Conservation (phyloP, 2,888 invertebrate species). For the Endotricha flammealis region DNA sequence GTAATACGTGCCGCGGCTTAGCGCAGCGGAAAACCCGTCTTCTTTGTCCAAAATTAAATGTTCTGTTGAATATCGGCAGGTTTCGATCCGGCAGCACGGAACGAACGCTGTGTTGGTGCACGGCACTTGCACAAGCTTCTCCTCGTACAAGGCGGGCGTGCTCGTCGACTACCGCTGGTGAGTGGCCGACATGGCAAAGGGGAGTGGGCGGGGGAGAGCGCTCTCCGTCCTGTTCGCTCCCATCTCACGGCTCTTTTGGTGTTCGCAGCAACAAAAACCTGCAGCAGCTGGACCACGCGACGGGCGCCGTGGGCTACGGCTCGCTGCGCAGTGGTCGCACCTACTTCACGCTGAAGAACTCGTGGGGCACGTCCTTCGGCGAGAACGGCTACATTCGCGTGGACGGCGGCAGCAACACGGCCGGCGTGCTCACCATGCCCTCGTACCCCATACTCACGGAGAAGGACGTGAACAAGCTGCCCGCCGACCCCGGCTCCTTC, state of each 20-base stretch:
- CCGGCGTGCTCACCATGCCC: slow-evolving; percentile 51
- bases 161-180: slow-evolving; percentile 56
- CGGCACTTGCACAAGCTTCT: slow-evolving; percentile 38
- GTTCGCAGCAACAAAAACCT: slow-evolving; percentile 34
- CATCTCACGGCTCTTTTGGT: background rate
- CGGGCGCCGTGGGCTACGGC: slow-evolving; percentile 63
- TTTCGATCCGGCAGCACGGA: slow-evolving; percentile 50
- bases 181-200: slow-evolving; percentile 19
- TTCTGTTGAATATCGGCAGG: slow-evolving; percentile 32
- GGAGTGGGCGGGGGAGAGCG: too few species aligned
- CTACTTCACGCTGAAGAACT: slow-evolving; percentile 63
- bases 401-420: slow-evolving; percentile 52
- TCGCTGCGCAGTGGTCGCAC: slow-evolving; percentile 33
- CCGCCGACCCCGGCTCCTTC: slow-evolving; percentile 12
- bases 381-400: slow-evolving; percentile 51
- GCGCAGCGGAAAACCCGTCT: too few species aligned
- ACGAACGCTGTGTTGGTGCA: slow-evolving; percentile 61
- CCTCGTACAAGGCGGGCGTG: slow-evolving; percentile 43
- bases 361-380: slow-evolving; percentile 53
- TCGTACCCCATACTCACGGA: slow-evolving; percentile 46
- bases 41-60: too few species aligned
- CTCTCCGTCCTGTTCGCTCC: background rate
- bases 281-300: slow-evolving; percentile 45
- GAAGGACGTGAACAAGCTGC: slow-evolving; percentile 34
- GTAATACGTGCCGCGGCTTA: too few species aligned